These are phyloP conservation scores for Branchipolynoe longqiensis DNA, from an alignment of 2,888 invertebrate genomes.

Conservation along the genomic window DNA sequence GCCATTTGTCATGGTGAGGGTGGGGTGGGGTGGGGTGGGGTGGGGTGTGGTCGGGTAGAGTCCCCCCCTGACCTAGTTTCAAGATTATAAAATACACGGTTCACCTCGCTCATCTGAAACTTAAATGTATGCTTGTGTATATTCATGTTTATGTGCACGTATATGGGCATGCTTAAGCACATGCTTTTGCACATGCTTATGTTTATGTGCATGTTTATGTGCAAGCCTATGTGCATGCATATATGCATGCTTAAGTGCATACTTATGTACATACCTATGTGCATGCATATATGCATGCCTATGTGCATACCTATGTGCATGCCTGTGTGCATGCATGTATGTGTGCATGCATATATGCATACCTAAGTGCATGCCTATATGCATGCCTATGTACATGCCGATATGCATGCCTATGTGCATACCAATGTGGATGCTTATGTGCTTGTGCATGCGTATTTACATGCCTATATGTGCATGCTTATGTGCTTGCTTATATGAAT, in stretches of 20 bases:
- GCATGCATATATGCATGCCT: conserved; percentile 11
- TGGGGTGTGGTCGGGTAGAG: too few species aligned
- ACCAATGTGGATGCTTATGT: not conserved
- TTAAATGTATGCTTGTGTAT: too few species aligned
- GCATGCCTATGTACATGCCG: conserved; percentile 4
- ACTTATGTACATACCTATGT: not conserved
- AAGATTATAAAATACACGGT: too few species aligned
- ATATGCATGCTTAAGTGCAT: conserved; percentile 20
- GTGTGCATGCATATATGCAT: conserved; percentile 19
- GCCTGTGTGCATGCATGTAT: conserved; percentile 7
- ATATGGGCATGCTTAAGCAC: not conserved
- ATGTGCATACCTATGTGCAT: conserved; percentile 22
- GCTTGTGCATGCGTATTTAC: not conserved
- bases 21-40: too few species aligned
- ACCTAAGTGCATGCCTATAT: not conserved
- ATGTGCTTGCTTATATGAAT: not conserved
- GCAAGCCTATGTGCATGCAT: conserved; percentile 14
- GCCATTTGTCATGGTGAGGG: too few species aligned
- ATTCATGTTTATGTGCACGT: conserved; percentile 1
- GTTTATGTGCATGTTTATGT: conserved; percentile 4
- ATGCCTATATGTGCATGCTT: not conserved
- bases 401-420: not conserved
- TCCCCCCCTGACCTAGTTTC: too few species aligned
- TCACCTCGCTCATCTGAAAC: too few species aligned
- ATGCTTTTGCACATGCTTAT: not conserved